phyloP scores from a whole-genome alignment of 2,797 vertebrate genomes.

The Alosa sapidissima region DNA sequence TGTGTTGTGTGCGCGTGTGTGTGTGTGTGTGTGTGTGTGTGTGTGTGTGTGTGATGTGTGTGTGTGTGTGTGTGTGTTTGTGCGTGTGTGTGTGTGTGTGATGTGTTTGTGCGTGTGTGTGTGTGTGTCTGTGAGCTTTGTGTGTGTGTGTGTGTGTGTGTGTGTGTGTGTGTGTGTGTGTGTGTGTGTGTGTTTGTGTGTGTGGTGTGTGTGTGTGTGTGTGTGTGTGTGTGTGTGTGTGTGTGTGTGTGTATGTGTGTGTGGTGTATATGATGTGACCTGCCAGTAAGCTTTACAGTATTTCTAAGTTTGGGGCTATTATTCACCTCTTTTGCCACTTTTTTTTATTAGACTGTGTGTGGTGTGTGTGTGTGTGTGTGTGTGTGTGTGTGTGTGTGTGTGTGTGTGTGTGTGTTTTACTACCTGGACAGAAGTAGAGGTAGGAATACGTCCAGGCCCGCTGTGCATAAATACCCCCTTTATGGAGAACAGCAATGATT shows the following conservation, averaged over 20 bases:
- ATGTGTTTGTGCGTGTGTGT: neutral
- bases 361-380: conserved; percentile 19
- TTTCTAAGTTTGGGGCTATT: neutral
- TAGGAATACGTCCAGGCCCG: neutral
- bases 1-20: too few species aligned
- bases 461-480: conserved; percentile 11
- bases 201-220: neutral
- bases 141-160: neutral
- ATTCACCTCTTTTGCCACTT: conserved; percentile 16
- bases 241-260: neutral
- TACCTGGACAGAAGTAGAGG: conserved; percentile 23
- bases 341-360: conserved; percentile 24
- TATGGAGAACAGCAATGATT: conserved; percentile 46
- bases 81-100: too few species aligned
- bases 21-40: neutral
- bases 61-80: neutral
- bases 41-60: neutral
- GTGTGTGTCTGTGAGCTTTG: neutral
- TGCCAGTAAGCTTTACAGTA: neutral
- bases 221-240: neutral
- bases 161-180: neutral
- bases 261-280: neutral
- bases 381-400: conserved; percentile 29
- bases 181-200: neutral
- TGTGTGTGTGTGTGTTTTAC: neutral